Conservation (phyloP, 1,140 invertebrate genomes). For the Himalopsyche phryganea region DNA sequence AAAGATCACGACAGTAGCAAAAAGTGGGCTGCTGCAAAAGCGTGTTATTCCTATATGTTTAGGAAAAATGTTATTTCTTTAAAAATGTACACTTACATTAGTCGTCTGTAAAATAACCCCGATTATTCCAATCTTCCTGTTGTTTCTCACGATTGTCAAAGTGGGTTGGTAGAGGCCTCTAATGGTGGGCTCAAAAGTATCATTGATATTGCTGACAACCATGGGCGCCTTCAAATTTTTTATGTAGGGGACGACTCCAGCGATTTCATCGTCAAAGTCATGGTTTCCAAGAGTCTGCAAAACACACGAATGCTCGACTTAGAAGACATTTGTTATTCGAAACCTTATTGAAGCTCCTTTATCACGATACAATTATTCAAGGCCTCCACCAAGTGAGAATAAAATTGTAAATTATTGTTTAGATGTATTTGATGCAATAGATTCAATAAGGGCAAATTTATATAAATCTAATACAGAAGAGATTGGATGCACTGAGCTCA, state of each 20-base stretch:
- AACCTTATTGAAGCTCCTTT: too few relatives aligned
- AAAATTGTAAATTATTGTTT: not conserved
- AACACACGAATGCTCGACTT: not conserved
- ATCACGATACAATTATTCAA: too few relatives aligned
- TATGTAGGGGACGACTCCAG: conserved; percentile 72
- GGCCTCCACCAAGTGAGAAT: too few relatives aligned
- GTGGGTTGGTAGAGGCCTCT: conserved; percentile 60
- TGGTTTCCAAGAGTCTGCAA: conserved; percentile 81
- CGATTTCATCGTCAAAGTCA: conserved; percentile 80
- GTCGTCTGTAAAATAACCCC: conserved; percentile 73
- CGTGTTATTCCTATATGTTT: too few relatives aligned
- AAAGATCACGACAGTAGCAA: too few relatives aligned
- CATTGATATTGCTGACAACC: conserved; percentile 75
- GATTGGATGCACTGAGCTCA: not conserved
- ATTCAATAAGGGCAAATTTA: not conserved
- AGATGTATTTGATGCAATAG: not conserved
- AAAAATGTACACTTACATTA: conserved; percentile 49
- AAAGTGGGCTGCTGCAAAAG: too few relatives aligned
- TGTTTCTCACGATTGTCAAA: conserved; percentile 55
- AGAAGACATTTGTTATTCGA: not conserved
- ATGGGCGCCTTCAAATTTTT: conserved; percentile 61
- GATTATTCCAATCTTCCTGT: conserved; percentile 73
- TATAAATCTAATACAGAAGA: not conserved
- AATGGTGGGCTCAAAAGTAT: conserved; percentile 64
- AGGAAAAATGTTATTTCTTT: too few relatives aligned